phyloP scores from a whole-genome alignment of 2,888 invertebrate genomes.

The Acronicta leporina region DNA sequence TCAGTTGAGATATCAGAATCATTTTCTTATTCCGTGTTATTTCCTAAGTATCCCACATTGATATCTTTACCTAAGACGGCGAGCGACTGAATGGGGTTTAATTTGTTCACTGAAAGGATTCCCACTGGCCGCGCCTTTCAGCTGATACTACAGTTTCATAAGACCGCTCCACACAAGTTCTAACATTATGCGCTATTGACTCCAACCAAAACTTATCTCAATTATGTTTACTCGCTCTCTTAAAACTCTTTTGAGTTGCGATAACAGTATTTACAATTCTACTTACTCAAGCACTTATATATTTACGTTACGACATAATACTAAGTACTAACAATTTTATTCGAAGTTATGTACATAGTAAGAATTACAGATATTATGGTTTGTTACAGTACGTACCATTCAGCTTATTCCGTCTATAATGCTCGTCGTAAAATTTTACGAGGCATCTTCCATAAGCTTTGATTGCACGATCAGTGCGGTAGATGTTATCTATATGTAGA shows the following conservation, averaged over 20 bases:
- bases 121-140: slow-evolving; percentile 58
- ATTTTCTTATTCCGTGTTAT: too few species aligned
- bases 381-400: slow-evolving; percentile 65
- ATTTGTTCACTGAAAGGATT: slow-evolving; percentile 62
- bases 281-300: slow-evolving; percentile 40
- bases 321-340: slow-evolving; percentile 58
- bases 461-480: slow-evolving; percentile 69
- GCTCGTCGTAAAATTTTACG: slow-evolving; percentile 80
- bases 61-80: slow-evolving; percentile 54
- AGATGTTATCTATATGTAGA: slow-evolving; percentile 51
- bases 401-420: slow-evolving; percentile 74
- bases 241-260: slow-evolving; percentile 25
- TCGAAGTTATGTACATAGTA: slow-evolving; percentile 59
- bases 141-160: slow-evolving; percentile 66
- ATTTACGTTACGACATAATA: slow-evolving; percentile 47
- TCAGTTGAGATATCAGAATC: too few species aligned
- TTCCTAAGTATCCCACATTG: slow-evolving; percentile 24
- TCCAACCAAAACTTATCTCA: slow-evolving; percentile 58
- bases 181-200: slow-evolving; percentile 55
- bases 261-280: slow-evolving; percentile 39
- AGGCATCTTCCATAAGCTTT: slow-evolving; percentile 76
- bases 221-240: slow-evolving; percentile 53
- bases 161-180: slow-evolving; percentile 61
- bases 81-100: slow-evolving; percentile 67
- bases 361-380: slow-evolving; percentile 71